These are phyloP conservation scores for Stichodactyla helianthus DNA, from an alignment of 64 coral and sea anemone genomes.

Conservation along the genomic window DNA sequence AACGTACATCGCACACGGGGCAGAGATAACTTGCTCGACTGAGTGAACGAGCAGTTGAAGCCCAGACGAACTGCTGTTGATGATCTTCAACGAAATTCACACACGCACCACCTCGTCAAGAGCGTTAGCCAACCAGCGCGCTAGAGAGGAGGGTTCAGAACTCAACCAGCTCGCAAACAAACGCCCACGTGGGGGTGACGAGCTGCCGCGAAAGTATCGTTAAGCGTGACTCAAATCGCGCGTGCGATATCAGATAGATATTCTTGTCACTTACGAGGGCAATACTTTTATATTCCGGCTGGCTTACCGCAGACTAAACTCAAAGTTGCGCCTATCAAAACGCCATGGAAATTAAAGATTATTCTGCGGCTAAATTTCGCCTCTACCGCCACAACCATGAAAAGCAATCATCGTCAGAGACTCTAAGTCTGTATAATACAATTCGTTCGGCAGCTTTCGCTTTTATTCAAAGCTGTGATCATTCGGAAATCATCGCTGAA, in stretches of 20 bases:
- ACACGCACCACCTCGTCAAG: slow-evolving; percentile 51
- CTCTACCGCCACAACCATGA: neutral
- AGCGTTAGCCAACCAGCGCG: slow-evolving; percentile 80
- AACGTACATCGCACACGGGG: neutral
- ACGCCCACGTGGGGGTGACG: slow-evolving; percentile 90
- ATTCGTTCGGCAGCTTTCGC: slow-evolving; percentile 33
- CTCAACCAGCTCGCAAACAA: slow-evolving; percentile 81
- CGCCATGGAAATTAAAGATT: slow-evolving; percentile 21
- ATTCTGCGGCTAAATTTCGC: slow-evolving; percentile 27
- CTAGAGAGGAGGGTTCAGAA: slow-evolving; percentile 88
- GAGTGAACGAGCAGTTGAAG: slow-evolving; percentile 3
- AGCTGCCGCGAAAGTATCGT: slow-evolving; percentile 87
- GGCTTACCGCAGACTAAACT: slow-evolving; percentile 55
- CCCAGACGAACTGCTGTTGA: slow-evolving; percentile 35
- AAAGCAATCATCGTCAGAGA: slow-evolving; percentile 9
- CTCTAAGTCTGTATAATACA: slow-evolving; percentile 29
- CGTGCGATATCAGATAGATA: slow-evolving; percentile 35
- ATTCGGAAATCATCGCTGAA: slow-evolving; percentile 3
- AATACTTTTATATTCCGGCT: slow-evolving; percentile 45
- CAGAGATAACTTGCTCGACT: neutral
- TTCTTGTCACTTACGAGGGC: slow-evolving; percentile 75
- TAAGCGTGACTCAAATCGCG: slow-evolving; percentile 92
- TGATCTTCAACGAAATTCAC: slow-evolving; percentile 74
- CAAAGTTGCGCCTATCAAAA: slow-evolving; percentile 24
- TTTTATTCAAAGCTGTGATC: slow-evolving; percentile 26